These are phyloP conservation scores for Rafetus swinhoei DNA, from an alignment of 2,113 vertebrate species.

Conservation along the genomic window DNA sequence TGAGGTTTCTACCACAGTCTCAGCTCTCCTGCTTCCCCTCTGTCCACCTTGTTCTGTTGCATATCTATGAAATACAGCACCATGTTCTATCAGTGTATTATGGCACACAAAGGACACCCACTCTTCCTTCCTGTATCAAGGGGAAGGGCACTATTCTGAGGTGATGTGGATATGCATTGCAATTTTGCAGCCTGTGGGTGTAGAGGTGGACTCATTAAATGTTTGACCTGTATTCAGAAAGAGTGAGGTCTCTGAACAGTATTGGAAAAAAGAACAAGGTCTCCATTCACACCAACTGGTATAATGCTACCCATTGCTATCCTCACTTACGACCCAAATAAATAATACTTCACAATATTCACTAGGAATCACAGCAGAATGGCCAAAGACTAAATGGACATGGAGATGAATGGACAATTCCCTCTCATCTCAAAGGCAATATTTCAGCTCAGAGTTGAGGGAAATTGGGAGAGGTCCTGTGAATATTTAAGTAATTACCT, in stretches of 20 bases:
- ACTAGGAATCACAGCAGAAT: conserved; percentile 28
- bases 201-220: neutral
- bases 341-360: conserved; percentile 12
- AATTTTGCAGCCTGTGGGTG: neutral
- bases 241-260: neutral
- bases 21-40: neutral
- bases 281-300: neutral
- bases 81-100: neutral
- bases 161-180: neutral
- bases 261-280: neutral
- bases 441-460: neutral
- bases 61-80: neutral
- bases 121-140: neutral
- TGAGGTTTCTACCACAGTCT: neutral
- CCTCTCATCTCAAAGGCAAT: neutral
- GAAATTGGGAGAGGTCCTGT: neutral
- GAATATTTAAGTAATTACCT: neutral
- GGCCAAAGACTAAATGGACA: neutral
- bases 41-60: neutral
- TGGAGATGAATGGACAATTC: neutral
- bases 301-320: neutral
- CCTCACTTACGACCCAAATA: neutral
- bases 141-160: neutral
- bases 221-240: neutral
- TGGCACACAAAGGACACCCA: neutral